Evolutionary conservation across 1,140 invertebrate genomes (phyloP).

Genomic region (Drusus annulatus): DNA sequence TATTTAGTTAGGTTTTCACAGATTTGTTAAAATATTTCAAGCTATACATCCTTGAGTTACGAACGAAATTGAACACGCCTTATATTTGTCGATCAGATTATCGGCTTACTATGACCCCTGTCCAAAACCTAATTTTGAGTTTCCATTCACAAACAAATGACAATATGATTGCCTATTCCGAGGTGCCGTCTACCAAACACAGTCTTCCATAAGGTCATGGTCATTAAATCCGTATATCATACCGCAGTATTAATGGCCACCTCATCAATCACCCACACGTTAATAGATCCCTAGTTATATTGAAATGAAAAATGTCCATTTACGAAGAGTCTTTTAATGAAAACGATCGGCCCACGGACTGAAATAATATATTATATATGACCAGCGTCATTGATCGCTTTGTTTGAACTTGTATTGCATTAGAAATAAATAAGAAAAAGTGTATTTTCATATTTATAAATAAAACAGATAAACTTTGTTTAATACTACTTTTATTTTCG

Average conservation of each 20-base stretch:
- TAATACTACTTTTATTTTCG: too few relatives aligned
- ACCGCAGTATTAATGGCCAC: slow-evolving; percentile 28
- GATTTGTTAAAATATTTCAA: too few relatives aligned
- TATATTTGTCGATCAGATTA: neutral
- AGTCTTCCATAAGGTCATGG: slow-evolving; percentile 33
- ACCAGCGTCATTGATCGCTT: slow-evolving; percentile 8
- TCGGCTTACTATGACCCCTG: slow-evolving; percentile 11
- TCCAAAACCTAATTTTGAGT: slow-evolving; percentile 34
- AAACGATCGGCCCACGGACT: slow-evolving; percentile 27
- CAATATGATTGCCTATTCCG: slow-evolving; percentile 40
- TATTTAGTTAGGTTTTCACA: too few relatives aligned
- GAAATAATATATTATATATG: neutral
- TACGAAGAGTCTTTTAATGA: slow-evolving; percentile 27
- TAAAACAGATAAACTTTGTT: too few relatives aligned
- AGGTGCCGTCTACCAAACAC: slow-evolving; percentile 13
- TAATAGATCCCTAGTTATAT: slow-evolving; percentile 43
- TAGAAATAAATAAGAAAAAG: slow-evolving; percentile 1
- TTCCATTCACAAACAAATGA: slow-evolving; percentile 42
- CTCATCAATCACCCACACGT: slow-evolving; percentile 30
- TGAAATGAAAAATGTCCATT: slow-evolving; percentile 48
- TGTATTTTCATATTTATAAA: neutral
- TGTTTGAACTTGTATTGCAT: slow-evolving; percentile 32
- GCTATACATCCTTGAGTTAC: too few relatives aligned
- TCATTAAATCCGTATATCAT: slow-evolving; percentile 44
- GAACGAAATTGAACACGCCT: too few relatives aligned